These are phyloP conservation scores for Trematocara zebra DNA, from an alignment of 2,113 vertebrate genomes.

Conservation along the genomic window DNA sequence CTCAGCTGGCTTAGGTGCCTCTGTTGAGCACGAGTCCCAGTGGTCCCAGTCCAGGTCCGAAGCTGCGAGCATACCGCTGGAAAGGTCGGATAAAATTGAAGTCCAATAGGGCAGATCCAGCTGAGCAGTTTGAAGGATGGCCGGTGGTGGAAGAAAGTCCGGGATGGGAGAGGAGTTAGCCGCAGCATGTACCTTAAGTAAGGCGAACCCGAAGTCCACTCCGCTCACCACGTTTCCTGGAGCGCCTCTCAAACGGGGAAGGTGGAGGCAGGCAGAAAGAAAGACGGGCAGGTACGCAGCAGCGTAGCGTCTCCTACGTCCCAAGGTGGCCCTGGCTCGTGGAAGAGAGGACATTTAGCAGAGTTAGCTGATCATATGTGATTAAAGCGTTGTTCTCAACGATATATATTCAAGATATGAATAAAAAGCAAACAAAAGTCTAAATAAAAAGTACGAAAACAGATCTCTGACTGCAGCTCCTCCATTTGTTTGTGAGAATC, in stretches of 20 bases:
- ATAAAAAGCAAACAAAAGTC: neutral
- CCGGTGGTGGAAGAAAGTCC: accelerated
- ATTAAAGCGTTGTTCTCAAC: neutral
- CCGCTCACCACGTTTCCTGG: neutral
- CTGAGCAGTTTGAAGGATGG: no score
- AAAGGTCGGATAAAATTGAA: neutral
- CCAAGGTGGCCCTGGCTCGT: neutral
- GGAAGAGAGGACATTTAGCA: neutral
- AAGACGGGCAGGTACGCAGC: neutral
- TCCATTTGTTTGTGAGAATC: neutral
- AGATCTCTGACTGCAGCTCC: neutral
- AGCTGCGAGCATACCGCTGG: accelerated
- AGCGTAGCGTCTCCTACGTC: neutral
- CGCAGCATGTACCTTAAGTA: neutral
- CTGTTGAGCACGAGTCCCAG: accelerated
- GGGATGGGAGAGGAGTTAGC: neutral
- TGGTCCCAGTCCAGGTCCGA: neutral
- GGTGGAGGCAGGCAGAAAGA: neutral
- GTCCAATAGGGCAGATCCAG: neutral
- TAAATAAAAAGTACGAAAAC: neutral
- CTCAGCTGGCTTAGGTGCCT: neutral
- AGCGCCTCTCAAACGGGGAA: neutral
- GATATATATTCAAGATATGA: neutral
- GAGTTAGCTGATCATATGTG: neutral
- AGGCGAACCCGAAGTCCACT: neutral